Evolutionary conservation across 2,888 invertebrate species (phyloP).

Genomic region (Sinelater perroti): DNA sequence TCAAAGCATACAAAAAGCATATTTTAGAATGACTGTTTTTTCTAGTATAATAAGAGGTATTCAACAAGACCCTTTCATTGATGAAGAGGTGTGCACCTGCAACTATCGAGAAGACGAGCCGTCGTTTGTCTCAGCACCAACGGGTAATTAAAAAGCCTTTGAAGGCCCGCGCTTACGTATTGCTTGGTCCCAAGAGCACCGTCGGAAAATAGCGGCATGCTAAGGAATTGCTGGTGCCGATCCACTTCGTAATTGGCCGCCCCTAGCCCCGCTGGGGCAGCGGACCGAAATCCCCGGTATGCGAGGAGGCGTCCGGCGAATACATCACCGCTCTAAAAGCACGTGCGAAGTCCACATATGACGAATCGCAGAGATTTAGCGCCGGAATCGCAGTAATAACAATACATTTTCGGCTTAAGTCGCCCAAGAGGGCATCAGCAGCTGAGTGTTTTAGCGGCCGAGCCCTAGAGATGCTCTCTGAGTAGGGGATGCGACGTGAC

Average conservation of each 20-base stretch:
- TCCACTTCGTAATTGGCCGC: too few relatives aligned
- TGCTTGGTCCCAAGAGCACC: conserved; percentile 17
- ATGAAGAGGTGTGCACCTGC: too few relatives aligned
- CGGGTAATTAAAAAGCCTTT: conserved; percentile 28
- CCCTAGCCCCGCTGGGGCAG: too few relatives aligned
- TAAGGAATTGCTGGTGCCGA: conserved; percentile 2
- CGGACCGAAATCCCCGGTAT: too few relatives aligned
- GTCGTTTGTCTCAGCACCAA: too few relatives aligned
- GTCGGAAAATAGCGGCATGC: neutral
- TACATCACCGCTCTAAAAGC: conserved; percentile 26
- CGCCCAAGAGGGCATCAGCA: conserved; percentile 7
- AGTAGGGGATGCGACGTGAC: conserved; percentile 18
- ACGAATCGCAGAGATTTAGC: conserved; percentile 45
- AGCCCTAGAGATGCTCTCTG: conserved; percentile 15
- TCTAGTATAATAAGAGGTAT: too few relatives aligned
- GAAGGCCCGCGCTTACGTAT: conserved; percentile 20
- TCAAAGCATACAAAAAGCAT: too few relatives aligned
- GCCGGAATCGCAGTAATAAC: conserved; percentile 42
- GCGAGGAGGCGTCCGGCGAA: too few relatives aligned
- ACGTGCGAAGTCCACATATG: conserved; percentile 33
- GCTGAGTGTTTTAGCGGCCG: conserved; percentile 27
- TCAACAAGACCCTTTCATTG: neutral
- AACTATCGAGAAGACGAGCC: too few relatives aligned
- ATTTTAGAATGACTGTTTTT: too few relatives aligned
- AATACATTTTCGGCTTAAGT: conserved; percentile 47